Evolutionary conservation across 2,888 invertebrate species (phyloP).

Genomic region (Macrosoma leucophasiata): DNA sequence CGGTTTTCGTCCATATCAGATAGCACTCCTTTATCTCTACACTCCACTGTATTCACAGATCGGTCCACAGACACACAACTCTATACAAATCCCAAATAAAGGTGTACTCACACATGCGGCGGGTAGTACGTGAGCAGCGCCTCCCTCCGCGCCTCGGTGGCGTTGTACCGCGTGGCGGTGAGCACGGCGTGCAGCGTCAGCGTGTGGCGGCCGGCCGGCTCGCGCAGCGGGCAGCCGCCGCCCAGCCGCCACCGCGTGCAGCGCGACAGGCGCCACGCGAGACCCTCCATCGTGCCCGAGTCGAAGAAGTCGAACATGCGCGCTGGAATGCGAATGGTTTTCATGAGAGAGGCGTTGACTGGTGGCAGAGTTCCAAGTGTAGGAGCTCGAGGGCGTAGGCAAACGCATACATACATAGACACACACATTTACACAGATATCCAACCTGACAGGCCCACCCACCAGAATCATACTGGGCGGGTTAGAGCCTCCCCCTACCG

Average conservation of each 20-base stretch:
- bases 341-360: too few species aligned
- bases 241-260: constrained; percentile 77
- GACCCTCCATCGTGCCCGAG: constrained; percentile 92
- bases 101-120: constrained; percentile 85
- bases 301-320: constrained; percentile 97
- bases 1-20: too few species aligned
- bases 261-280: constrained; percentile 86
- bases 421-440: too few species aligned
- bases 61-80: too few species aligned
- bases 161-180: constrained; percentile 51
- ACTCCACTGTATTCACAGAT: too few species aligned
- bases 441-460: too few species aligned
- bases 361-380: too few species aligned
- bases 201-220: constrained; percentile 58
- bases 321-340: constrained; percentile 70
- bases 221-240: constrained; percentile 62
- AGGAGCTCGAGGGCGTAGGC: too few species aligned
- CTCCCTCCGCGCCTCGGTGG: constrained; percentile 76
- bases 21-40: too few species aligned
- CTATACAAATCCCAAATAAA: not conserved
- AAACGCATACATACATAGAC: too few species aligned
- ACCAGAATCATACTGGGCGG: too few species aligned
- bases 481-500: too few species aligned
- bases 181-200: constrained; percentile 80
- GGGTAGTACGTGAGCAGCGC: constrained; percentile 90